Conservation (phyloP, 2,797 vertebrate species). For the Sitta carolinensis region DNA sequence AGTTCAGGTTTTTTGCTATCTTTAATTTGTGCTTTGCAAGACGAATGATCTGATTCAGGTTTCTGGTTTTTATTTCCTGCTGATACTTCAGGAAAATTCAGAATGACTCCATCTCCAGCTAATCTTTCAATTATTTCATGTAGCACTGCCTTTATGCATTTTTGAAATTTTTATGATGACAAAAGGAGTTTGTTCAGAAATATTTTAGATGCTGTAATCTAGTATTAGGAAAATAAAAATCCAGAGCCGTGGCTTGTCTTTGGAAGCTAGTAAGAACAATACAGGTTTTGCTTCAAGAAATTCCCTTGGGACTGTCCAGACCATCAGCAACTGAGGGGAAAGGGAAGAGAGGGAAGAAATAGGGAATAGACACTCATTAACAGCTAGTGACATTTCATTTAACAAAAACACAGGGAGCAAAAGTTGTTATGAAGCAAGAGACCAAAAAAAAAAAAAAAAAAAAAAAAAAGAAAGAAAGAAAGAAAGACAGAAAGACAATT, state of each 20-base stretch:
- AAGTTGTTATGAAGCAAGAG: conserved; percentile 71
- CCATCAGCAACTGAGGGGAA: neutral
- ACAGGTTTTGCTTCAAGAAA: conserved; percentile 46
- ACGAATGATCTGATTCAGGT: conserved; percentile 35
- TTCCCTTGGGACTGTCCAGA: conserved; percentile 67
- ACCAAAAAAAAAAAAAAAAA: neutral
- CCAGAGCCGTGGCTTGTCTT: neutral
- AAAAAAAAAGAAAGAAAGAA: too few species aligned
- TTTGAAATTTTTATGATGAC: conserved; percentile 51
- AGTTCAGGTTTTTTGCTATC: conserved; percentile 3
- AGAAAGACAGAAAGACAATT: conserved; percentile 73
- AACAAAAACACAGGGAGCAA: conserved; percentile 65
- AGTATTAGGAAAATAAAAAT: conserved; percentile 52
- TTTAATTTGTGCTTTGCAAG: conserved; percentile 51
- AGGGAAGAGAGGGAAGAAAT: conserved; percentile 5
- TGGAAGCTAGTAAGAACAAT: conserved; percentile 56
- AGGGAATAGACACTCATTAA: conserved; percentile 67
- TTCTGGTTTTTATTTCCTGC: conserved; percentile 60
- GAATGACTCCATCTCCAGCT: neutral
- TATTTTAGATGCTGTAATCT: conserved; percentile 52
- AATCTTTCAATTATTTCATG: conserved; percentile 35
- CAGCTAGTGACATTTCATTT: conserved; percentile 68
- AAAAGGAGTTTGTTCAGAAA: conserved; percentile 38
- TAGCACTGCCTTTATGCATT: neutral
- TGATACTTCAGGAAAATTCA: neutral